Percentiles rank a stretch among this genome's conserved stretches.
Evolutionary conservation across 2,113 vertebrate genomes (phyloP).

Genomic region (Equus quagga): DNA sequence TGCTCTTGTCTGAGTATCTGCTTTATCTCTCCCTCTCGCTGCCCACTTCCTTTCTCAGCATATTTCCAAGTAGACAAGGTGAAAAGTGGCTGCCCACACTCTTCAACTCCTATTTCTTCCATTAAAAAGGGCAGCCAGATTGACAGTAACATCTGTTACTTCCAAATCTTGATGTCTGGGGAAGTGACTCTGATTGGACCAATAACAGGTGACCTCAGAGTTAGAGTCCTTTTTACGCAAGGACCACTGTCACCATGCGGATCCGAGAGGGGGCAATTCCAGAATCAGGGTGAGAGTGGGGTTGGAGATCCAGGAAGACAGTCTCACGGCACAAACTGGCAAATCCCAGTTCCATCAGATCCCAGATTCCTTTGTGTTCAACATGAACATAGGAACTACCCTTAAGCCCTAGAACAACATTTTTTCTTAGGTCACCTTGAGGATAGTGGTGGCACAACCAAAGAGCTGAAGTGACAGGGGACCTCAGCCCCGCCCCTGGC

Average conservation of each 20-base stretch:
- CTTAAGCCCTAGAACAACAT: background rate
- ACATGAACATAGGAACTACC: no score
- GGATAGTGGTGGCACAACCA: rapidly evolving
- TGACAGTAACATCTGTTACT: background rate
- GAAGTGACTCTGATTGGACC: background rate
- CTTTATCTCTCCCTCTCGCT: no score
- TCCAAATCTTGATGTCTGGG: background rate
- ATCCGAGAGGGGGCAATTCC: background rate
- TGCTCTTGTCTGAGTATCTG: no score
- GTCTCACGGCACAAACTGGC: background rate
- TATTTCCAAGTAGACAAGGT: background rate
- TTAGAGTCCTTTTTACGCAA: background rate
- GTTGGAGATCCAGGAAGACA: background rate
- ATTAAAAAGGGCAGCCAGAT: background rate
- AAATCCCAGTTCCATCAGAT: background rate
- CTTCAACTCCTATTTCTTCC: background rate
- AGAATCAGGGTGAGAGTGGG: background rate
- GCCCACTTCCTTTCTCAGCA: background rate
- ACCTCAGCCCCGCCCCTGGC: no score
- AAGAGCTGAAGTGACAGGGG: background rate
- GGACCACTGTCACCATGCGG: background rate
- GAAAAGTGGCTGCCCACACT: background rate
- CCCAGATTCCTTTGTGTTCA: background rate
- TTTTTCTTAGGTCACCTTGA: background rate
- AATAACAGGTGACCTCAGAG: background rate